These are phyloP conservation scores for Bembecia ichneumoniformis DNA, from an alignment of 2,888 invertebrate species.

Conservation along the genomic window DNA sequence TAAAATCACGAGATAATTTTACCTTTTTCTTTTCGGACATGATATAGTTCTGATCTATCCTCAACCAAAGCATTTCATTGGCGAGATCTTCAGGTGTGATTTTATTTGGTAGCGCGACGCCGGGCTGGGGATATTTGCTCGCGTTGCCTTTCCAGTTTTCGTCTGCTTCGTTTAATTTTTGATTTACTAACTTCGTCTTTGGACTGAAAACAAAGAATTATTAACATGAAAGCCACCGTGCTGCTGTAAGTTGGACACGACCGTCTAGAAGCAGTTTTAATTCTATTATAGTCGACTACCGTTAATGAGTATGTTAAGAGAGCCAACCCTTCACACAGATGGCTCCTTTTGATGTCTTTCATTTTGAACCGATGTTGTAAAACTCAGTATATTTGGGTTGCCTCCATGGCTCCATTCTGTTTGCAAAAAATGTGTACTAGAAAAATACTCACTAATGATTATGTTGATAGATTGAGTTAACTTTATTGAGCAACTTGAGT, in stretches of 20 bases:
- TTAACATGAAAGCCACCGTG: too few relatives aligned
- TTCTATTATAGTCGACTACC: too few relatives aligned
- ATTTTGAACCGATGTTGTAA: too few relatives aligned
- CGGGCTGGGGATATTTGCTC: conserved; percentile 26
- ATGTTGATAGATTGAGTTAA: background rate
- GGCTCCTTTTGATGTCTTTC: too few relatives aligned
- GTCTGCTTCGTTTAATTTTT: conserved; percentile 43
- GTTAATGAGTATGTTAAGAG: too few relatives aligned
- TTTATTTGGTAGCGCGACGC: conserved; percentile 51
- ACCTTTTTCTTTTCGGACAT: conserved; percentile 49
- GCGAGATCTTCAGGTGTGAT: conserved; percentile 63
- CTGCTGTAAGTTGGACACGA: too few relatives aligned
- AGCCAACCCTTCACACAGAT: too few relatives aligned
- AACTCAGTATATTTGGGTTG: too few relatives aligned
- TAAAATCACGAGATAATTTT: conserved; percentile 2
- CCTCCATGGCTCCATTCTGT: too few relatives aligned
- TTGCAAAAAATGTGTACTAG: too few relatives aligned
- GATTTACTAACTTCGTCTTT: conserved; percentile 13
- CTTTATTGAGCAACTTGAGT: background rate
- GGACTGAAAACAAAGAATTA: background rate
- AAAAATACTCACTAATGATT: background rate
- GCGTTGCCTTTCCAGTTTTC: conserved; percentile 41
- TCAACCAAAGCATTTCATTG: conserved; percentile 60
- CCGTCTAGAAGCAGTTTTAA: too few relatives aligned
- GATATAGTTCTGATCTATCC: conserved; percentile 59